Base-by-base conservation (phyloP, 2,888 invertebrate species). In the Lymantria monacha region DNA sequence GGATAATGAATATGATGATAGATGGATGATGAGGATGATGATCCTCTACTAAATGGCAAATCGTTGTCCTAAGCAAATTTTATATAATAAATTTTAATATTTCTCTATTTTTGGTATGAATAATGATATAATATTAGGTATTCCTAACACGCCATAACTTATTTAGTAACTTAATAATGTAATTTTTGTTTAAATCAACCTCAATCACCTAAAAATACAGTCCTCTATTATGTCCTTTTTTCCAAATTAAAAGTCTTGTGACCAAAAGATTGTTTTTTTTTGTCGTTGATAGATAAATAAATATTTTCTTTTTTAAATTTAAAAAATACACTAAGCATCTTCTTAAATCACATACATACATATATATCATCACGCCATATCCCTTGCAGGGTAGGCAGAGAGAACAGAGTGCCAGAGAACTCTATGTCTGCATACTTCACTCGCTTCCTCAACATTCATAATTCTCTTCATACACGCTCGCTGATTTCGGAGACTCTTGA, bases 41-140 rank as follows among this genome's bases (percentile, higher is more conserved):
- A 42, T 51, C 50, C 49, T 55, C 49, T 31, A 49, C 55, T 55
- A 51, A 55, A 46, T 49, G 49, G 51, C 46, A 51, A 55, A 55
- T 56, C 52, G 48, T 46, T 46, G 45, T 50, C 49, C 48, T 40
- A 42, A 49, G 52, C 52, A 15, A 44, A 50, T 52, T 56, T 55
- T 45, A 37, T 37, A 10, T 37, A 37, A 9, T 37, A n/a, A n/a
- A n/a, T n/a, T n/a, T n/a, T n/a, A n/a, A n/a, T 15, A 51, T 51
- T 51, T 43, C 13, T 51, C 30, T 36, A 38, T 49, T 46, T 43
- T 46, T 42, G 46, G 36, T 46, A 46, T 43, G 13, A 53, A 49
- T 46, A 44, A 40, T 38, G 40, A 41, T 30, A 46, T 42, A 37
- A 31, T 37, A 50, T 42, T 42, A 46, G 38, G 36, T 50, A 46